phyloP scores from a whole-genome alignment of 2,113 vertebrate species.

The Antidorcas marsupialis region DNA sequence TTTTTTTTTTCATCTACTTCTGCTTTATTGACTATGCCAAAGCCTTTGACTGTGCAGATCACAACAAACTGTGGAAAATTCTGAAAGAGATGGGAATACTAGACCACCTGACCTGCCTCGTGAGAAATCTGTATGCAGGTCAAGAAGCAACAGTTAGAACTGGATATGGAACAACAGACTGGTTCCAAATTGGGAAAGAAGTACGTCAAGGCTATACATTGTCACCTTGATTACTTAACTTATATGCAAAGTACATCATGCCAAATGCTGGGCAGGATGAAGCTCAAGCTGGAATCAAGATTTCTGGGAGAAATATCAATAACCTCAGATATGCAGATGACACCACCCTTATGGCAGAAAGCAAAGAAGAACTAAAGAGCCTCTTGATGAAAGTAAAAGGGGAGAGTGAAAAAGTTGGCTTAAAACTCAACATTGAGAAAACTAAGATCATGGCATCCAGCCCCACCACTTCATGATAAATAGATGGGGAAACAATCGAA shows the following conservation, averaged over 20 bases:
- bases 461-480: not conserved
- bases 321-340: not conserved
- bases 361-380: not conserved
- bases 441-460: not conserved
- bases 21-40: not conserved
- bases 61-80: not conserved
- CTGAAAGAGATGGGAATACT: not conserved
- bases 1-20: not conserved
- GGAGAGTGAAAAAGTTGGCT: not conserved
- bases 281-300: not conserved
- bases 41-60: not conserved
- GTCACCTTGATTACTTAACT: not conserved
- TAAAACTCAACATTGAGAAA: not conserved
- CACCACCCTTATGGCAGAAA: not conserved
- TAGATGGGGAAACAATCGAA: not conserved
- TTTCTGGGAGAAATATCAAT: not conserved
- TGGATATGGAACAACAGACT: not conserved
- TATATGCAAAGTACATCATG: not conserved
- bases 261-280: not conserved
- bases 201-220: not conserved
- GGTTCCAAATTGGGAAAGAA: not conserved
- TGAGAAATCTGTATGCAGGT: not conserved
- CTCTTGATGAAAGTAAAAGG: not conserved
- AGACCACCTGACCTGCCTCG: not conserved
- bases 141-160: not conserved